Evolutionary conservation across 2,888 invertebrate genomes (phyloP).

Genomic region (Xylota sylvarum): DNA sequence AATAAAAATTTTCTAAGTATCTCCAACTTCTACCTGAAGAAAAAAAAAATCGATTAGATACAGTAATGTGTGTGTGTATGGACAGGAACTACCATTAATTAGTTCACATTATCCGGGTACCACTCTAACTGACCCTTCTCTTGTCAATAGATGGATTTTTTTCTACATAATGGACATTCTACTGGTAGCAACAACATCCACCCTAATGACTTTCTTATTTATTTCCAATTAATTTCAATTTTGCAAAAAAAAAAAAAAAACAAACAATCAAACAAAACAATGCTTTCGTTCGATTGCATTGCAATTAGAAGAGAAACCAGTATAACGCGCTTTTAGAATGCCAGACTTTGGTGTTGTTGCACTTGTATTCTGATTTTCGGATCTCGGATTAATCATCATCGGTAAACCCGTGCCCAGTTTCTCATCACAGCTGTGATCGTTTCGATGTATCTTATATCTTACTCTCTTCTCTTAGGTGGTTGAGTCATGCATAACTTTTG

Average conservation of each 20-base stretch:
- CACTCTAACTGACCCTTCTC: background rate
- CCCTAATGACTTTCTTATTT: constrained; percentile 27
- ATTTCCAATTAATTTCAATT: constrained; percentile 29
- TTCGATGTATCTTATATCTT: background rate
- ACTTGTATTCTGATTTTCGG: background rate
- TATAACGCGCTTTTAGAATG: background rate
- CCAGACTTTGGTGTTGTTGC: background rate
- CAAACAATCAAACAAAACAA: background rate
- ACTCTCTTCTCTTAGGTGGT: constrained; percentile 4
- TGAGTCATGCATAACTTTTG: constrained; percentile 28
- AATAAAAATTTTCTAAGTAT: too few relatives aligned
- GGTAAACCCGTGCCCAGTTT: too few relatives aligned
- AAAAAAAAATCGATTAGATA: too few relatives aligned
- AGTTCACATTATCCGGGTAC: background rate
- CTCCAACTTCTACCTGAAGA: too few relatives aligned
- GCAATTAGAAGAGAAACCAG: constrained; percentile 1
- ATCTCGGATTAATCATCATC: constrained; percentile 16
- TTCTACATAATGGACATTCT: background rate
- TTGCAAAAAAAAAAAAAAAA: background rate
- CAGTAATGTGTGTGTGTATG: too few relatives aligned
- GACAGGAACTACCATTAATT: too few relatives aligned
- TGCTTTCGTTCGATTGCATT: background rate
- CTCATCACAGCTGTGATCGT: constrained; percentile 12
- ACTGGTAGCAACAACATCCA: constrained; percentile 15
- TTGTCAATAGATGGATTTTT: background rate